These are phyloP conservation scores for Drosophila malerkotliana DNA, from an alignment of 1,140 invertebrate genomes.

Conservation along the genomic window DNA sequence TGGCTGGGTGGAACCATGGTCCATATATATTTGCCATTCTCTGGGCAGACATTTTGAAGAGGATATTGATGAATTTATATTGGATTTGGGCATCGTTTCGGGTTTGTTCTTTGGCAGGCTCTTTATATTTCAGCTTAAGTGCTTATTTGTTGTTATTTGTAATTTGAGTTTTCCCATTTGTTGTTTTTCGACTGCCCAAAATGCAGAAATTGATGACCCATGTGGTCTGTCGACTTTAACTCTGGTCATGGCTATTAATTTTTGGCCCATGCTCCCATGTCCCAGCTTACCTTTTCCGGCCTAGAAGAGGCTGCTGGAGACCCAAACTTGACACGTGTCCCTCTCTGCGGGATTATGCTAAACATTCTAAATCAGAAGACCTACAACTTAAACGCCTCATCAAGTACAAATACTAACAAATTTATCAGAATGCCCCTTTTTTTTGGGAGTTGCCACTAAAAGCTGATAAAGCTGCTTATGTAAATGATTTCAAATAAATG, in stretches of 20 bases:
- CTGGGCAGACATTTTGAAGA: slow-evolving; percentile 54
- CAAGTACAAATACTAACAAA: slow-evolving; percentile 37
- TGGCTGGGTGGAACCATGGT: background rate
- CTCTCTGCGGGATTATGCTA: slow-evolving; percentile 40
- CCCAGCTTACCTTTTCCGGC: slow-evolving; percentile 13
- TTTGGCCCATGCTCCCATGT: slow-evolving; percentile 22
- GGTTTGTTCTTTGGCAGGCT: slow-evolving; percentile 37
- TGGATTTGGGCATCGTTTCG: slow-evolving; percentile 49
- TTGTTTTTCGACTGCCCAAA: slow-evolving; percentile 11
- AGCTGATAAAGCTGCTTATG: slow-evolving; percentile 68
- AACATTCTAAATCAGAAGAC: slow-evolving; percentile 41
- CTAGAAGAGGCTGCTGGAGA: slow-evolving; percentile 3
- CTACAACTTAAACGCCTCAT: slow-evolving; percentile 37
- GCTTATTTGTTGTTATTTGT: slow-evolving; percentile 70
- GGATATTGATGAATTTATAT: slow-evolving; percentile 76
- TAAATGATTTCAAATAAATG: slow-evolving; percentile 64
- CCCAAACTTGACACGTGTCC: slow-evolving; percentile 39
- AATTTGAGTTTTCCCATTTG: slow-evolving; percentile 49
- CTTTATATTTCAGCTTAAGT: slow-evolving; percentile 59
- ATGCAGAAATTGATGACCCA: slow-evolving; percentile 70
- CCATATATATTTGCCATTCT: slow-evolving; percentile 31
- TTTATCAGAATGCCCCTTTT: slow-evolving; percentile 10
- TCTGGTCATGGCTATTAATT: slow-evolving; percentile 54
- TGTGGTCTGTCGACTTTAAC: slow-evolving; percentile 68
- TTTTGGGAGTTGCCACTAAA: slow-evolving; percentile 16